Evolutionary conservation across 2,888 invertebrate genomes (phyloP), one percentile per base, ranked within the genome.

Genomic region (Eueremaeus valkanovi): DNA sequence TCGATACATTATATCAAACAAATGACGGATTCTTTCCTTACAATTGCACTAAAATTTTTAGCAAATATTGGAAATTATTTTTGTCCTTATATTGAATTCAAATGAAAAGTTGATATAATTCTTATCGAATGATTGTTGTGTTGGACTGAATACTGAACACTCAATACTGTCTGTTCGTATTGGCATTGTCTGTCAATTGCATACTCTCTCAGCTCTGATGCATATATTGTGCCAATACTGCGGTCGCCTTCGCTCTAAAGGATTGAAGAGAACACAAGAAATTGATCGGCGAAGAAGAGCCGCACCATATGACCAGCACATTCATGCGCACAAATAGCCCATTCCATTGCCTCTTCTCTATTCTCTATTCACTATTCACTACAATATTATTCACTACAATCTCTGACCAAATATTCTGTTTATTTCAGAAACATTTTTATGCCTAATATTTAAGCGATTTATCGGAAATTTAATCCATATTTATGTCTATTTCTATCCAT

Each of bases 201-300:
- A 55, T 55, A 13, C 6, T 9, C 24, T 24, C 6, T 16, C 6
- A n/a, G 3, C 51, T 55, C n/a, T 18, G n/a, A 63, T 31, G 5
- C 31, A 63, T 18, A 33, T 6, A 63, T 63, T 63, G 55, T 24
- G 55, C 27, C 61, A 61, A 61, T 31, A 61, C 61, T 61, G 61
- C 61, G 61, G 61, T 61, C 61, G 61, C 33, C 29, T 33, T 61
- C 68, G 24, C 6, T 68, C n/a, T 42, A 68, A 68, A 68, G 40
- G 68, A 68, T 68, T 68, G n/a, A n/a, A n/a, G n/a, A 42, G 40
- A n/a, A 11, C 21, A 13, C 3, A 36, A 68, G 68, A 68, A n/a
- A 68, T 68, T 68, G 68, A 68, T 68, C 68, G 68, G 68, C 68
- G 68, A 68, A 68, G 68, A 68, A 68, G 68, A 36, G 42, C 24